Conservation (phyloP, 1,140 invertebrate genomes). For the Scaptomyza pallida region DNA sequence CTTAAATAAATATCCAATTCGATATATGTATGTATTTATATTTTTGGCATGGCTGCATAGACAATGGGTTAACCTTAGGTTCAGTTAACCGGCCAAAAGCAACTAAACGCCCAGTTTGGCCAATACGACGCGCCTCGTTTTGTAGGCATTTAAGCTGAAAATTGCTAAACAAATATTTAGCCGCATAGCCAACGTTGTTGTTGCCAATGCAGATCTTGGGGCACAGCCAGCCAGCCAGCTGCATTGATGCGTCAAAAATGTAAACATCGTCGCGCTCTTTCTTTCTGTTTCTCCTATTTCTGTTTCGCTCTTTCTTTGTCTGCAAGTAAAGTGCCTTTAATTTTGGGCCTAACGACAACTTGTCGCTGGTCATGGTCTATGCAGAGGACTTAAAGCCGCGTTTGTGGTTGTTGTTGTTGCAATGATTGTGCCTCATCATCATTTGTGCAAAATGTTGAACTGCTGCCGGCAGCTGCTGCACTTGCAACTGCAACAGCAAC, state of each 20-base stretch:
- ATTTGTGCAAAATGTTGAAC: constrained; percentile 58
- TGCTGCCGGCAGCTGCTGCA: constrained; percentile 64
- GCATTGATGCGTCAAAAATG: constrained; percentile 62
- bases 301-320: constrained; percentile 14
- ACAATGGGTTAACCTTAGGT: constrained; percentile 20
- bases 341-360: constrained; percentile 79
- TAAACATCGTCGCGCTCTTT: constrained; percentile 28
- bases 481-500: constrained; percentile 22
- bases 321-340: constrained; percentile 63
- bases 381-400: constrained; percentile 25
- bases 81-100: constrained; percentile 4
- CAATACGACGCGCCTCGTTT: constrained; percentile 46
- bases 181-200: constrained; percentile 33
- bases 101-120: constrained; percentile 1
- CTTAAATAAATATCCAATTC: neutral
- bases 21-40: too few species aligned
- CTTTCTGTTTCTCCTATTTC: too few species aligned
- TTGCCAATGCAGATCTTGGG: constrained; percentile 44
- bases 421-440: constrained; percentile 66
- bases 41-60: neutral
- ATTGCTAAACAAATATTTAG: constrained; percentile 76
- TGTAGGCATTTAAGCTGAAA: constrained; percentile 77
- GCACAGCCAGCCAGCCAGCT: constrained; percentile 38
- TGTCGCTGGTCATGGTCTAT: constrained; percentile 73
- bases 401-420: constrained; percentile 16